Conservation (phyloP, 1,140 invertebrate species). For the Lutraria rhynchaena region DNA sequence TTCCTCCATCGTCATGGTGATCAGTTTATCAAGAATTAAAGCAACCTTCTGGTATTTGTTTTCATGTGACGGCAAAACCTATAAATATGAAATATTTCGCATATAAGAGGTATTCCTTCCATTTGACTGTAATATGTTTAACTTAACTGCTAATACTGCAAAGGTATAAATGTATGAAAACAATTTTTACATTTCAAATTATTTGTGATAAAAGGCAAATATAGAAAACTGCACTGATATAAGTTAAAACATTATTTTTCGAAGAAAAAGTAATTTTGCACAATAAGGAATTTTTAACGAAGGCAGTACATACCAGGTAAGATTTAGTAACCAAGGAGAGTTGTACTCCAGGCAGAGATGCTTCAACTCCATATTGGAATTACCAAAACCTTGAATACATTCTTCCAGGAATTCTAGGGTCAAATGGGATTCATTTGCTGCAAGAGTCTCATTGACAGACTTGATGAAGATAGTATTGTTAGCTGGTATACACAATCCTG, state of each 20-base stretch:
- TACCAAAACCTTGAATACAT: constrained; percentile 95
- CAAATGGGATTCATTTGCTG: constrained; percentile 95
- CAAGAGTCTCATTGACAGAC: constrained; percentile 97
- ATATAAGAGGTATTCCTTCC: too few relatives aligned
- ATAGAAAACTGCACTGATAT: too few relatives aligned
- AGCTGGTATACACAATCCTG: constrained; percentile 96
- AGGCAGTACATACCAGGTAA: constrained; percentile 93
- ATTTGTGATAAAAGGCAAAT: too few relatives aligned
- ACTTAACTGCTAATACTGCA: background rate
- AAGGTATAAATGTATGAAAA: background rate
- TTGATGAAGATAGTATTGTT: constrained; percentile 99
- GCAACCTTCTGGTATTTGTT: constrained; percentile 96
- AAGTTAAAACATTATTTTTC: too few relatives aligned
- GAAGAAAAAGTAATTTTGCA: too few relatives aligned
- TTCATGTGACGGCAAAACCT: constrained; percentile 96
- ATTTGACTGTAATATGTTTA: too few relatives aligned
- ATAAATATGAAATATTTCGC: too few relatives aligned
- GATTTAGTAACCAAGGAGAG: constrained; percentile 98
- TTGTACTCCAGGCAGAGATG: constrained; percentile 99
- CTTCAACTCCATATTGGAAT: constrained; percentile 97
- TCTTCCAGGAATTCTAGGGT: constrained; percentile 98
- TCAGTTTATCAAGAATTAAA: constrained; percentile 96
- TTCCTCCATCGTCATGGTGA: constrained; percentile 97
- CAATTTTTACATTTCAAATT: background rate
- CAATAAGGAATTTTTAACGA: too few relatives aligned